phyloP scores from a whole-genome alignment of 2,888 invertebrate genomes.

The Cheilosia pagana region DNA sequence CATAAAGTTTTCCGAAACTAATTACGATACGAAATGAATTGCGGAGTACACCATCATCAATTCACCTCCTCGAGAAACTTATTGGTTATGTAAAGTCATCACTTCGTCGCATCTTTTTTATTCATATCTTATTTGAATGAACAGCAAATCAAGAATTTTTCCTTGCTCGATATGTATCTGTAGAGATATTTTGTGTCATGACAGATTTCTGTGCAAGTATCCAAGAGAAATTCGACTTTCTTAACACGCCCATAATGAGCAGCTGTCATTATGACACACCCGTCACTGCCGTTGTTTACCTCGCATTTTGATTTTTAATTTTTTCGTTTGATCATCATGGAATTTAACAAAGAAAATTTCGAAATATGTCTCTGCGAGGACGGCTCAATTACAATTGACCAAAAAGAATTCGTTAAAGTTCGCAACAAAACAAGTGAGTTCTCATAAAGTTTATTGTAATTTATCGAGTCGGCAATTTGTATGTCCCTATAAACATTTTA shows the following conservation, averaged over 20 bases:
- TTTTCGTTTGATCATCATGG: conserved; percentile 8
- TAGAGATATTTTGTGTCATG: too few species aligned
- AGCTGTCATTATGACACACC: background rate
- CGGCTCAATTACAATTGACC: background rate
- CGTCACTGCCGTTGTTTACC: background rate
- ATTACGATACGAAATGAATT: too few species aligned
- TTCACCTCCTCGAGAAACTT: too few species aligned
- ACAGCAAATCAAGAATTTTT: too few species aligned
- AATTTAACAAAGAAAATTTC: conserved; percentile 12
- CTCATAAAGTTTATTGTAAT: background rate
- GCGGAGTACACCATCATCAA: too few species aligned
- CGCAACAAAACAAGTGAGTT: conserved; percentile 10
- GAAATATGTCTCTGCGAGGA: conserved; percentile 7
- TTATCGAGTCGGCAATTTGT: background rate
- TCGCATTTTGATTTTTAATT: background rate
- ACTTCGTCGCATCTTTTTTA: too few species aligned
- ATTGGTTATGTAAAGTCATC: too few species aligned
- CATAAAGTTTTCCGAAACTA: too few species aligned
- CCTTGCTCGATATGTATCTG: too few species aligned
- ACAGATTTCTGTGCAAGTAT: too few species aligned
- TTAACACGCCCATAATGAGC: background rate
- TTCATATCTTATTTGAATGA: too few species aligned
- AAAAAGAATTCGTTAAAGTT: conserved; percentile 3
- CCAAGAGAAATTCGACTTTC: too few species aligned
- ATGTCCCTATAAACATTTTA: background rate